Base-by-base conservation (phyloP, 2,113 vertebrate species). In the Gopherus flavomarginatus region DNA sequence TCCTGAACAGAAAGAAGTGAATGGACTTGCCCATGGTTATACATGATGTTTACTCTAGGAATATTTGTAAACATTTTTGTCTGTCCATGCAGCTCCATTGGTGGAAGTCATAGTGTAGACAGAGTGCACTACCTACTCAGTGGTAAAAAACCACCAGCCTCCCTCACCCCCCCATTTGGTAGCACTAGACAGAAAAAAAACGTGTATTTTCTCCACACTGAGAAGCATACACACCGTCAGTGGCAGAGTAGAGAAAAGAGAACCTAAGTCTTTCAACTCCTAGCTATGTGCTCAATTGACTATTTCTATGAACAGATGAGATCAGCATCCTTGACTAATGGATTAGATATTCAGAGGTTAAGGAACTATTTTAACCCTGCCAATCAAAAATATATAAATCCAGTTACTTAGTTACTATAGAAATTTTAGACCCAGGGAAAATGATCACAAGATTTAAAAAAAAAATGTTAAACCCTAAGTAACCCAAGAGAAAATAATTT, bases 401-500 rank as follows among this genome's bases (percentile, higher is more conserved):
- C 52, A 88, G 35, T 83, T 91, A 75, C 7, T 57, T 81, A 95
- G 47, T 21, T 91, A 17, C 81, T 92, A 3, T 47, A 91, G 72
- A 92, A 90, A 19, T 10, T 94, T 89, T 93, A 85, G 38, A 85
- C 26, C n/a, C 53, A 78, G 44, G 38, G 86, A 57, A 79, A 90
- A n/a, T 52, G 1, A 93, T 90, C 83, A 88, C 31, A 92, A 87
- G 87, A 81, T 87, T 81, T 52, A 1, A 8, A 54, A 31, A 31
- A 95, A 95, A 96, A 89, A 87, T 44, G 59, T 31, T 96, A 86
- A 94, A 65, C 38, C 80, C 1, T 81, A 83, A 90, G 69, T 88
- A 92, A 81, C 47, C 78, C 38, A 13, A 24, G 72, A 38, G 7
- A 42, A 17, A 79, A 94, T 27, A 53, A 88, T 90, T n/a, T 0